Evolutionary conservation across 2,797 vertebrate species (phyloP).

Genomic region (Trachops cirrhosus): DNA sequence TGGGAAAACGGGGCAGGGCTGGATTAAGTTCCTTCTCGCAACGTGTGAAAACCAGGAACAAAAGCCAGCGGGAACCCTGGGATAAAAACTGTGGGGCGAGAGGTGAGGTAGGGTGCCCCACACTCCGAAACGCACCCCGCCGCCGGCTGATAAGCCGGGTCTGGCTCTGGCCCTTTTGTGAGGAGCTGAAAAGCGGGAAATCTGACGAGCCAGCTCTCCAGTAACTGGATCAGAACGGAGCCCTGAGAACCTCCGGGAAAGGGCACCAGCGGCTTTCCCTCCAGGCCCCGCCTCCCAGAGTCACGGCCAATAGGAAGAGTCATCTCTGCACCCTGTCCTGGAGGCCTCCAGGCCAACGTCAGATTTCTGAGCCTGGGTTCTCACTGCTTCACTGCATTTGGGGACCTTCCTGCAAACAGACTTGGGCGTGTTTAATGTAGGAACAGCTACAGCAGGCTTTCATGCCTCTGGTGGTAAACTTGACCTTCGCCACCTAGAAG

Average conservation of each 20-base stretch:
- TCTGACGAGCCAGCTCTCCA: background rate
- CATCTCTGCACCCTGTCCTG: fast-evolving
- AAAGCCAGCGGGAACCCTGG: background rate
- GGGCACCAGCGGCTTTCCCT: background rate
- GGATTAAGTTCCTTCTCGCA: conserved; percentile 34
- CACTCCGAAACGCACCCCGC: background rate
- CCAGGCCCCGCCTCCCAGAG: background rate
- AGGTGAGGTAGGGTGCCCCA: background rate
- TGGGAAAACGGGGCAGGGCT: background rate
- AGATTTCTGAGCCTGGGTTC: background rate
- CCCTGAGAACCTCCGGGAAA: conserved; percentile 44
- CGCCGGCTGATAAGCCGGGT: conserved; percentile 27
- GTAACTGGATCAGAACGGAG: background rate
- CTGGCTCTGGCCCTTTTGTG: conserved; percentile 52
- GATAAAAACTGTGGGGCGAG: background rate
- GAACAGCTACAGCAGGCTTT: background rate
- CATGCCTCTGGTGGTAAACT: background rate
- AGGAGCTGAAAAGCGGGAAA: conserved; percentile 55
- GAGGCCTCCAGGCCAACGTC: background rate
- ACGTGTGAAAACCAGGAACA: conserved; percentile 1
- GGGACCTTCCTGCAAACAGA: background rate
- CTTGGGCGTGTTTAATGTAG: background rate
- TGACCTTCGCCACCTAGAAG: background rate
- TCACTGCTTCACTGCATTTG: fast-evolving
- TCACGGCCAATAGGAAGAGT: background rate